Base-by-base conservation (phyloP, 2,113 vertebrate species). In the Carollia perspicillata region DNA sequence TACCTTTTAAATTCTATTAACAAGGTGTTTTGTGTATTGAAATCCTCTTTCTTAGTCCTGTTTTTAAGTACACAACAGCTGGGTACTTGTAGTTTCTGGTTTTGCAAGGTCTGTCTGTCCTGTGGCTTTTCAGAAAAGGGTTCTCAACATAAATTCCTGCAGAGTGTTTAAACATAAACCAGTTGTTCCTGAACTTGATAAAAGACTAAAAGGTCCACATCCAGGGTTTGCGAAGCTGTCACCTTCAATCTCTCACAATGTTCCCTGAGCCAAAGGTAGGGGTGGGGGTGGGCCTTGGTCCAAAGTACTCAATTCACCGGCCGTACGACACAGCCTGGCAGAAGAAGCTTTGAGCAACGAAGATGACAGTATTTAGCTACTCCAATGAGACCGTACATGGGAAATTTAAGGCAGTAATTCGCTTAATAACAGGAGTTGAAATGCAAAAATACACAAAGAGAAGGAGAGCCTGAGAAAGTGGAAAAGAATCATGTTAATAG, bases 51-150 rank as follows among this genome's bases (percentile, higher is more conserved):
- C 47, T 60, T 79, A 42, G 35, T 72, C 71, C 84, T 83, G 81
- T 53, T 89, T 93, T 92, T 83, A 85, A 92, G 42, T n/a, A 86
- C 71, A 94, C 72, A 95, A 35, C 14, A 14, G 44, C 55, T 75
- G 68, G 35, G 68, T n/a, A 77, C 68, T 71, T 94, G 22, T 11
- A 55, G 44, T 79, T 92, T 94, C 47, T 95, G n/a, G 40, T 79
- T 94, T 94, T 83, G 58, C 37, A 75, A 95, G 49, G 66, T 80
- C 18, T 85, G 66, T 80, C 18, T 85, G 17, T 40, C 55, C 49
- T 94, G 51, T 35, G 58, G 42, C 33, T 80, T 83, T 92, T 89
- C 35, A 92, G 47, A 66, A 92, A 71, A 85, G 30, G 40, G 18
- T 92, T 20, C 4, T 47, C 30, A 68, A 23, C 51, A 91, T 85